Evolutionary conservation across 2,113 vertebrate genomes (phyloP).

Genomic region (Ochotona curzoniae): DNA sequence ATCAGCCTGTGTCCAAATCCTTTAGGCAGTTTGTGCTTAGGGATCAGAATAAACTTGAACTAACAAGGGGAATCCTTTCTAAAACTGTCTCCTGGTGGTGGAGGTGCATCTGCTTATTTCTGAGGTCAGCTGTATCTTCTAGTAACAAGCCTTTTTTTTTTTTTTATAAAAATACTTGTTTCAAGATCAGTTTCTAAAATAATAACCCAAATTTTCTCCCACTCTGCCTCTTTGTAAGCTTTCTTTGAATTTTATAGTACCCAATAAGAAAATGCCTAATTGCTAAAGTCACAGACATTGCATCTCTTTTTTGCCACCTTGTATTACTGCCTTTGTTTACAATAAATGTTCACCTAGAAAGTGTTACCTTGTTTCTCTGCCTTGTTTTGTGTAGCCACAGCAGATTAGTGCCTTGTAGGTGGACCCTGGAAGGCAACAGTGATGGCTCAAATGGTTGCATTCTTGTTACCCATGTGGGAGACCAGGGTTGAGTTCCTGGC

Average conservation of each 20-base stretch:
- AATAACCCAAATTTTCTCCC: slow-evolving; percentile 41
- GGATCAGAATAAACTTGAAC: slow-evolving; percentile 72
- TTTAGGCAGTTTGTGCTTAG: slow-evolving; percentile 53
- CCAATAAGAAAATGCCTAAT: slow-evolving; percentile 17
- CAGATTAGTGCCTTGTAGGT: neutral
- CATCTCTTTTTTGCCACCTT: neutral
- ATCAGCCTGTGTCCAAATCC: slow-evolving; percentile 38
- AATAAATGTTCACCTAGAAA: neutral
- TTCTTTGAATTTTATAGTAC: slow-evolving; percentile 21
- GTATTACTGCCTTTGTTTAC: neutral
- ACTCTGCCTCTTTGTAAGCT: slow-evolving; percentile 33
- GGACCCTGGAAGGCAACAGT: too few species aligned
- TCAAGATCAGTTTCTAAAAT: slow-evolving; percentile 64
- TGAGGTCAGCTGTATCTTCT: slow-evolving; percentile 66
- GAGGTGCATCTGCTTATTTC: slow-evolving; percentile 69
- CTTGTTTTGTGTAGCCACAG: slow-evolving; percentile 33
- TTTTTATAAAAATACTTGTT: neutral
- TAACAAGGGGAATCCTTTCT: slow-evolving; percentile 73
- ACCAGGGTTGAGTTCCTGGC: too few species aligned
- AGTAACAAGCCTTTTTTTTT: slow-evolving; percentile 32
- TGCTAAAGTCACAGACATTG: neutral
- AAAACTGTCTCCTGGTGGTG: slow-evolving; percentile 68
- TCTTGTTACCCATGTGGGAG: too few species aligned
- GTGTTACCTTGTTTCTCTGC: neutral
- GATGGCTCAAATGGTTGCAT: too few species aligned